Conservation (phyloP, 2,797 vertebrate genomes). For the Prunella strophiata region DNA sequence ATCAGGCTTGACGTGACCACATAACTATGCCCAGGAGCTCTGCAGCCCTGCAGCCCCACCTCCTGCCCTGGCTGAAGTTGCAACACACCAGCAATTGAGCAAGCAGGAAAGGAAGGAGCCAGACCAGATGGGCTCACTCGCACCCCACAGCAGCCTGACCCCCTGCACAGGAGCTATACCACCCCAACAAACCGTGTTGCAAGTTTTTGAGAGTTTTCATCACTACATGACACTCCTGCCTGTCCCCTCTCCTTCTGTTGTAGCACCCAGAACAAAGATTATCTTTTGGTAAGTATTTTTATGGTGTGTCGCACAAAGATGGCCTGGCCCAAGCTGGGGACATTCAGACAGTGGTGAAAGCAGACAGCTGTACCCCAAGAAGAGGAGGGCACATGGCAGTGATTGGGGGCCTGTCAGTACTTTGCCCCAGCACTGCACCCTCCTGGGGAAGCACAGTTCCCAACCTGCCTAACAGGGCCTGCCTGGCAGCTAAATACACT, state of each 20-base stretch:
- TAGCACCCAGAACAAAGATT: rapidly evolving
- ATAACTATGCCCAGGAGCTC: background rate
- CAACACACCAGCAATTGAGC: background rate
- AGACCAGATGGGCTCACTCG: rapidly evolving
- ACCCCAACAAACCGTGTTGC: rapidly evolving
- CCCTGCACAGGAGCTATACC: background rate
- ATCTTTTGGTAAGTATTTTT: background rate
- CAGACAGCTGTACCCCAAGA: rapidly evolving
- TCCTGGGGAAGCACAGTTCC: background rate
- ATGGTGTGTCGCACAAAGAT: background rate
- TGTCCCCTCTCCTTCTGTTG: background rate
- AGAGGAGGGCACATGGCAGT: rapidly evolving
- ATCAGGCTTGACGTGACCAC: background rate
- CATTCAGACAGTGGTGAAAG: background rate
- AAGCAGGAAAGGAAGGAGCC: background rate
- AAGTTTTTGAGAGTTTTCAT: rapidly evolving
- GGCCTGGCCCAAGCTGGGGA: background rate
- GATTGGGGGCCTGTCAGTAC: rapidly evolving
- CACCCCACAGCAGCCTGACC: background rate
- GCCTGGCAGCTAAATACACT: background rate
- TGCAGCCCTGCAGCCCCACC: background rate
- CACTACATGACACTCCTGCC: background rate
- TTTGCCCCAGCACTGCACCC: rapidly evolving
- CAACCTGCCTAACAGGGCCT: background rate
- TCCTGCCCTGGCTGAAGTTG: background rate